Evolutionary conservation across 2,888 invertebrate genomes (phyloP).

Genomic region (Gibbula magus): DNA sequence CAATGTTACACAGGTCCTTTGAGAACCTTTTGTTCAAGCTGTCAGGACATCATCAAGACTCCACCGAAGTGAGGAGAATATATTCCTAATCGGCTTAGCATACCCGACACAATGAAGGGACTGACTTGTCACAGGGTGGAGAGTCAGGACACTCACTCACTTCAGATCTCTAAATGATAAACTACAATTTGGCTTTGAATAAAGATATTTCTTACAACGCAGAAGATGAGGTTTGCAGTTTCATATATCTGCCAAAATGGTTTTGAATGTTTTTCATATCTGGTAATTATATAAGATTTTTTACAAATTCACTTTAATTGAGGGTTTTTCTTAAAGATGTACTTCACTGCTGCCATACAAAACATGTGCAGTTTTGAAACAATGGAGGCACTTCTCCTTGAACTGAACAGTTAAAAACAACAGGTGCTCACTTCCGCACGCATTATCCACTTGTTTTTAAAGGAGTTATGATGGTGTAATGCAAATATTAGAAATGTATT

Average conservation of each 20-base stretch:
- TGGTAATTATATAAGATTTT: not conserved
- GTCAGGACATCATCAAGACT: not conserved
- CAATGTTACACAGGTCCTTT: too few relatives aligned
- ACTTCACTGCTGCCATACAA: not conserved
- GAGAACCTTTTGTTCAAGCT: not conserved
- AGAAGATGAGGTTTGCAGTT: too few relatives aligned
- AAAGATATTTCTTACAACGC: too few relatives aligned
- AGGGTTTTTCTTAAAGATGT: too few relatives aligned
- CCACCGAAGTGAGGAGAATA: not conserved
- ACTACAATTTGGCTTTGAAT: too few relatives aligned
- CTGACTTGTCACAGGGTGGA: too few relatives aligned
- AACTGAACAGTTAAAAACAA: not conserved
- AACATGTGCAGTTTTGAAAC: not conserved
- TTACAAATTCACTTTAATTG: not conserved
- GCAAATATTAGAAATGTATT: not conserved
- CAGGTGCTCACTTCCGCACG: not conserved
- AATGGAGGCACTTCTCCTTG: not conserved
- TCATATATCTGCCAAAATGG: not conserved
- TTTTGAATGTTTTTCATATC: not conserved
- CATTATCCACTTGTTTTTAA: not conserved
- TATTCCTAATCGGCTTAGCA: slow-evolving; percentile 14
- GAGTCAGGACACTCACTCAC: too few relatives aligned
- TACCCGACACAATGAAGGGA: too few relatives aligned
- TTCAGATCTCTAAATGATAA: too few relatives aligned
- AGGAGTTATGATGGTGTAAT: not conserved